Base-by-base conservation (phyloP, 2,797 vertebrate species). In the Ambastaia sidthimunki region DNA sequence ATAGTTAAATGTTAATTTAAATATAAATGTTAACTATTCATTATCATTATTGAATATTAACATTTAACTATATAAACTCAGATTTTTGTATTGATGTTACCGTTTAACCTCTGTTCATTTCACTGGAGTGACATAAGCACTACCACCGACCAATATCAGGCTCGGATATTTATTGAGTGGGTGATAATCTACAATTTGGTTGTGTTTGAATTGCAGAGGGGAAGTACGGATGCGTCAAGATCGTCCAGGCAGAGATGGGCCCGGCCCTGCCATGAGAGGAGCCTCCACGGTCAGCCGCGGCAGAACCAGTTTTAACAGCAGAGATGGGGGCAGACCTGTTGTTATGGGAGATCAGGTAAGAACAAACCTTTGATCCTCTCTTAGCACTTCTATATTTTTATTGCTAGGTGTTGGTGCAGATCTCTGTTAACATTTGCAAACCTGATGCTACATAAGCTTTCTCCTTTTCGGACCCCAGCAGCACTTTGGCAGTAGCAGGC, bases 401-500 rank as follows among this genome's bases (percentile, higher is more conserved):
- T 18, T 7, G 16, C 25, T 31, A n/a, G 31, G 1, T 75, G 25
- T 34, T 44, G 41, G 41, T 11, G 9, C 9, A 11, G 41, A 44
- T 44, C 41, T 44, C 41, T 44, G 41, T 44, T 2, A 10, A 44
- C 10, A 10, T 44, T 44, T 44, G 41, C 9, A 44, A 44, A 44
- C 9, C 10, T 44, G 9, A 44, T 11, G 41, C 41, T 6, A 18
- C 13, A 7, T 47, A 57, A 13, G 16, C 16, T 28, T 16, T 67
- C 4, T 34, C 6, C 13, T 19, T 23, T 13, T 50, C 12, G 72
- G 80, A 15, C 81, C 10, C 62, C 15, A 80, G 62, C 85, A 97
- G 96, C 93, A 96, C 50, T 99, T 97, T 74, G 92, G 89, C 0
- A 96, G 97, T 10, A 95, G 96, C 10, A 95, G 97, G 21, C 97